Conservation (phyloP, 2,888 invertebrate species). For the Cancer borealis region DNA sequence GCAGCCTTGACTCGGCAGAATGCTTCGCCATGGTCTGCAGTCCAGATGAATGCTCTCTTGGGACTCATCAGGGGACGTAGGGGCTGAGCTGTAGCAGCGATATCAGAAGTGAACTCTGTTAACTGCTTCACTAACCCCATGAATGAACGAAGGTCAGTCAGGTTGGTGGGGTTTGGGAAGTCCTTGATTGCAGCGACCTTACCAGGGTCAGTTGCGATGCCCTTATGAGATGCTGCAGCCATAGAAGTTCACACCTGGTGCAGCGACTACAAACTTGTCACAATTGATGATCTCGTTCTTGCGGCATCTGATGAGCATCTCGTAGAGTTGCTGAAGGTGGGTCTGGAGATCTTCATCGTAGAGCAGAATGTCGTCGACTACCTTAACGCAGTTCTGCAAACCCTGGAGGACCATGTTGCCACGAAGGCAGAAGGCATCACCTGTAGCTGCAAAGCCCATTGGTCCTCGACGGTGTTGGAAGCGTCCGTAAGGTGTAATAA, state of each 20-base stretch:
- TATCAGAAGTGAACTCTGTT: not conserved
- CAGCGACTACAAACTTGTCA: too few relatives aligned
- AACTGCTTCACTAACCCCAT: slow-evolving; percentile 44
- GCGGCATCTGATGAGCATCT: not conserved
- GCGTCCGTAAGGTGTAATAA: too few relatives aligned
- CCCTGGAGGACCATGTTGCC: too few relatives aligned
- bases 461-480: too few relatives aligned
- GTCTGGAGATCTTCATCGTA: not conserved
- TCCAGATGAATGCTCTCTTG: not conserved
- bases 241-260: too few relatives aligned
- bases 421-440: too few relatives aligned
- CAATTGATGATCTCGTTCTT: not conserved
- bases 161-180: not conserved
- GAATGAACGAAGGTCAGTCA: not conserved
- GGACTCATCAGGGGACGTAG: not conserved
- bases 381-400: too few relatives aligned
- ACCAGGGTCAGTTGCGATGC: not conserved
- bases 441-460: too few relatives aligned
- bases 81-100: not conserved
- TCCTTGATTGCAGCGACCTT: not conserved
- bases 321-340: not conserved
- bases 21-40: too few relatives aligned
- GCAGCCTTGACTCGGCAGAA: too few relatives aligned
- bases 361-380: not conserved
- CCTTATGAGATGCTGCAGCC: not conserved